Base-by-base conservation (phyloP, 2,113 vertebrate species). In the Sorex fumeus region DNA sequence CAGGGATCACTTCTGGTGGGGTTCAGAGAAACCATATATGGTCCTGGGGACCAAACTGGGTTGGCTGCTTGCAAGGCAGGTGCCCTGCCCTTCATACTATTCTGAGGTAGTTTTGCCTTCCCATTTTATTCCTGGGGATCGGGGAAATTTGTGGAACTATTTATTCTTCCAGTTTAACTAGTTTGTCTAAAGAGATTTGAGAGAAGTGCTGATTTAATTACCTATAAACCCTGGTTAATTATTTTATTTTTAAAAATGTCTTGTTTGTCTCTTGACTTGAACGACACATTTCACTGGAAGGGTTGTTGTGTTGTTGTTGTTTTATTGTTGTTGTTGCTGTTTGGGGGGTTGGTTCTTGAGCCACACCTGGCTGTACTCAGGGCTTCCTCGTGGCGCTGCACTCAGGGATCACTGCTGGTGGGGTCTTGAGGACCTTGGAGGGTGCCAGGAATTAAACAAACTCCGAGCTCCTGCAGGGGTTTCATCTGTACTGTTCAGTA, bases 111-210 rank as follows among this genome's bases (percentile, higher is more conserved):
- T 87, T 92, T 10, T 72, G 4, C 8, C 32, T 92, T 78, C 81
- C 81, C 34, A 32, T 53, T 69, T 4, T 50, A 30, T 67, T 91
- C 32, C 75, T 69, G 8, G 40, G 40, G 40, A 40, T 7, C 50
- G 32, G 75, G 62, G 81, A 74, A 28, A 9, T 30, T 92, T 90
- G 69, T 93, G 57, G 82, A 71, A 19, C 64, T 92, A 77, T 88
- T 83, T 91, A 87, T 93, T 75, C 87, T 96, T 92, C 60, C n/a
- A 71, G 11, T 80, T 89, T 69, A 77, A 43, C 40, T 94, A 90
- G 45, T 91, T 97, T 96, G 53, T 67, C 36, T 85, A 9, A 90
- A 12, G 81, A 88, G 32, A 91, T 88, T 57, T 43, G 12, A 88
- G 30, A 91, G 87, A 62, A 36, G 10, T 89, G 78, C 40, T 76